Evolutionary conservation across 1,140 invertebrate species (phyloP), one percentile per base, ranked within the genome.

Genomic region (Caerostris extrusa): DNA sequence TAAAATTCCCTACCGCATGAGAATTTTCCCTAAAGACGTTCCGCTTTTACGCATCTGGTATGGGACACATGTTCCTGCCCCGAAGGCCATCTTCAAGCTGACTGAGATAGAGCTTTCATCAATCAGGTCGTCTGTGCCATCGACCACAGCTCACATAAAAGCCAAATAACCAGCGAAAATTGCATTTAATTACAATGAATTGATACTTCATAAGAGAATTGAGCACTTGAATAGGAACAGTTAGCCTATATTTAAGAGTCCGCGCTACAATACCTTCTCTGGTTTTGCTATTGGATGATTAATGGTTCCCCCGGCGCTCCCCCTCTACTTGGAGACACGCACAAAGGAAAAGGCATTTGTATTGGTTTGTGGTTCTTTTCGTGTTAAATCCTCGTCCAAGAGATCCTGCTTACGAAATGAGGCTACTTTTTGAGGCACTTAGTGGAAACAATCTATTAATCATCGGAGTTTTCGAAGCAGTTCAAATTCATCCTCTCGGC

Each of bases 181-280:
- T 87, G 60, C 60, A 64, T 87, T 87, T 87, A 87, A 87, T 87
- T 87, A 87, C 60, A 87, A 50, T 53, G 85, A 87, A 60, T 87
- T 87, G 85, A 64, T 87, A 87, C 85, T 57, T 87, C 85, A 87
- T 53, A 87, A 50, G 19, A 50, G 60, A 57, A 87, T 50, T 19
- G 12, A 34, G 10, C 34, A 19, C 17, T n/a, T 58, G 17, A 87
- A 53, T n/a, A 87, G 60, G 85, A 64, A 61, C 60, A 64, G 19
- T 87, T 87, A 64, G 57, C 85, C 85, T 64, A 87, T 87, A 87
- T 87, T 87, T 64, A 87, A 87, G 57, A 87, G 60, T 19, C 8
- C n/a, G 3, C 34, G 8, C 71, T 77, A 12, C 19, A 34, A 77
- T 50, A 10, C 71, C 71, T 77, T 77, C 34, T 10, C 34, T 77